phyloP scores from a whole-genome alignment of 2,888 invertebrate species.

The Pachymerium ferrugineum region DNA sequence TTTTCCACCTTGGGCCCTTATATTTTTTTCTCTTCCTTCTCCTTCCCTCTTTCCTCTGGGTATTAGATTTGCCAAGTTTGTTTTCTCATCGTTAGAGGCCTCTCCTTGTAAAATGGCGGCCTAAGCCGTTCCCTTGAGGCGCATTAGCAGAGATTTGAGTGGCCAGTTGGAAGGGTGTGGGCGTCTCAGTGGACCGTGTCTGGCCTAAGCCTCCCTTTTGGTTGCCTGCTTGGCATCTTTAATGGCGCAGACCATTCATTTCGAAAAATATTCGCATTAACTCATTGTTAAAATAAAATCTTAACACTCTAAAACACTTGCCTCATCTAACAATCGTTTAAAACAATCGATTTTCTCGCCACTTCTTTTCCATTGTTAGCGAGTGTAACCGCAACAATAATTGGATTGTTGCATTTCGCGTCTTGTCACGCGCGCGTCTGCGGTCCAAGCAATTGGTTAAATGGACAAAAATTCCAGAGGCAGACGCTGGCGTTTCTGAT shows the following conservation, averaged over 20 bases:
- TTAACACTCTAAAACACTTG: too few species aligned
- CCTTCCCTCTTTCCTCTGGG: neutral
- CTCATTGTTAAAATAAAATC: neutral
- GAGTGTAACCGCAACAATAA: neutral
- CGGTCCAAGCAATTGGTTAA: conserved; percentile 17
- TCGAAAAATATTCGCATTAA: neutral
- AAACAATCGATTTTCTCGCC: neutral
- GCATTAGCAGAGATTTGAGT: conserved; percentile 18
- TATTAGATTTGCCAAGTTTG: conserved; percentile 15
- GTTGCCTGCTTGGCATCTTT: conserved; percentile 2
- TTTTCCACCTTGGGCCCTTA: too few species aligned
- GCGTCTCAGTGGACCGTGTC: conserved; percentile 16
- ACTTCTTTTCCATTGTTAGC: neutral
- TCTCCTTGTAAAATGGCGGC: neutral
- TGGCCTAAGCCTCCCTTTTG: neutral
- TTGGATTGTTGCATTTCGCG: conserved; percentile 17
- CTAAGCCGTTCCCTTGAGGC: conserved; percentile 3
- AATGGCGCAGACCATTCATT: neutral
- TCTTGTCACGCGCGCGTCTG: conserved; percentile 16
- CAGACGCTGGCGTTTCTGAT: neutral
- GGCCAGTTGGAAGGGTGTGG: conserved; percentile 16
- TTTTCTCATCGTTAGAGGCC: conserved; percentile 17
- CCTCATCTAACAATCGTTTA: neutral
- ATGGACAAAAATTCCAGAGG: conserved; percentile 18
- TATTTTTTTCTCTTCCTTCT: neutral